A percentile compares a stretch with the other conserved stretches of the same genome.
These are phyloP conservation scores for Alviniconcha marisindica DNA, from an alignment of 1,140 invertebrate genomes.

Conservation along the genomic window DNA sequence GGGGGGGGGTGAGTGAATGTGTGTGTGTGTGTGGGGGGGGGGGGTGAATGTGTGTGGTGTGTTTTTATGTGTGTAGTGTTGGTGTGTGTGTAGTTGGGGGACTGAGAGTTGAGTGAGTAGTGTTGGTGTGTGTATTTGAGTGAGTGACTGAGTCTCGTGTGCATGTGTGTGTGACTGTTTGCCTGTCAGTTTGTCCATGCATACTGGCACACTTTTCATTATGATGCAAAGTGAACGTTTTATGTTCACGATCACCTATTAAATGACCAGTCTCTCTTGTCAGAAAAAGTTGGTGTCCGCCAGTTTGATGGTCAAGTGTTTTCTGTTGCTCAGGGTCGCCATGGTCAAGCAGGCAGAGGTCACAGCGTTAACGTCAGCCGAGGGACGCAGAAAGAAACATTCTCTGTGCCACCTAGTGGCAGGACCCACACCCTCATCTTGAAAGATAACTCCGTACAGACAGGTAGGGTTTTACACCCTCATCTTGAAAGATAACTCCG, in stretches of 20 bases:
- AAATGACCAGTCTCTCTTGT: too few species aligned
- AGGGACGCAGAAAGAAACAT: constrained; percentile 29
- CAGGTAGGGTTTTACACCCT: constrained; percentile 21
- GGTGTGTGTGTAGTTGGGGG: too few species aligned
- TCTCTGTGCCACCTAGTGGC: background rate
- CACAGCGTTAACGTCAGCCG: constrained; percentile 7
- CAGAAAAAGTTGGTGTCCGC: too few species aligned
- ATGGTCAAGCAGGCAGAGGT: background rate
- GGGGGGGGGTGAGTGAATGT: background rate
- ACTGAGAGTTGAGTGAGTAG: too few species aligned
- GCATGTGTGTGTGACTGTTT: too few species aligned
- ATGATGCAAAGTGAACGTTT: too few species aligned
- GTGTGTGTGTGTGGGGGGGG: background rate
- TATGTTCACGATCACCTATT: too few species aligned
- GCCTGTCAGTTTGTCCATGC: too few species aligned
- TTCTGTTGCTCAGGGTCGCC: background rate
- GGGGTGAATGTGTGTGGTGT: background rate
- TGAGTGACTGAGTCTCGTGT: too few species aligned
- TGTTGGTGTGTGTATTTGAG: too few species aligned
- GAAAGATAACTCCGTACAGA: constrained; percentile 31
- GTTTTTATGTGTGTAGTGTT: background rate
- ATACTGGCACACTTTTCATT: too few species aligned
- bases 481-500: background rate
- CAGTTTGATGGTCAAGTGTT: background rate
- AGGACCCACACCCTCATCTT: constrained; percentile 27